phyloP scores from a whole-genome alignment of 2,888 invertebrate species.

The Megastigmus dorsalis region DNA sequence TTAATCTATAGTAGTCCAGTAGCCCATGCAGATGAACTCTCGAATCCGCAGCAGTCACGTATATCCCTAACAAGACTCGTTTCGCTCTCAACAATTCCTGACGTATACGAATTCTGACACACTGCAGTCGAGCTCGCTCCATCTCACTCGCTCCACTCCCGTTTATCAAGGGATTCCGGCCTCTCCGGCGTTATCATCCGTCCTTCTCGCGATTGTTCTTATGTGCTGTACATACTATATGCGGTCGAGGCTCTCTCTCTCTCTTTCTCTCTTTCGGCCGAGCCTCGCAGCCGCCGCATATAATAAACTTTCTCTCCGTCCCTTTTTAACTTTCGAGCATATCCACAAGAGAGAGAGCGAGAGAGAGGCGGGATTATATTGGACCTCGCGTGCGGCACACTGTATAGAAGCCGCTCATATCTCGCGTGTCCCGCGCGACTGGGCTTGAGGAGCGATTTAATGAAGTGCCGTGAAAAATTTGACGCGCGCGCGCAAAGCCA shows the following conservation, averaged over 20 bases:
- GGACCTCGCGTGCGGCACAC: conserved; percentile 12
- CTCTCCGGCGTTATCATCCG: conserved; percentile 26
- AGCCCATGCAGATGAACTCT: too few relatives aligned
- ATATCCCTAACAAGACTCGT: too few relatives aligned
- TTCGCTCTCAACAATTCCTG: too few relatives aligned
- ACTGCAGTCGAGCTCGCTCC: not conserved
- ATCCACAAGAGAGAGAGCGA: not conserved
- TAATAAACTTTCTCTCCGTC: too few relatives aligned
- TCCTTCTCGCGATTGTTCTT: conserved; percentile 43
- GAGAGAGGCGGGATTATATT: not conserved
- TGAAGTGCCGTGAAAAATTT: conserved; percentile 43
- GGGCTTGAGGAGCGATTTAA: conserved; percentile 16
- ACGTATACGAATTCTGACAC: too few relatives aligned
- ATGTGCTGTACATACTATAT: not conserved
- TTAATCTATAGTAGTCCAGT: too few relatives aligned
- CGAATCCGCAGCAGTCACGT: too few relatives aligned
- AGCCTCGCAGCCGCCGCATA: too few relatives aligned
- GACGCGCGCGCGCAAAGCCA: conserved; percentile 10
- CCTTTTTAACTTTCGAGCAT: conserved; percentile 15
- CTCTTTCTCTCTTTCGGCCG: not conserved
- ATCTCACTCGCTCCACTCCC: not conserved
- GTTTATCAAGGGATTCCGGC: conserved; percentile 41
- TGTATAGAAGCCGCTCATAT: not conserved
- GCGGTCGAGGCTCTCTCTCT: not conserved
- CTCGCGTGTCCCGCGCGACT: conserved; percentile 12